Evolutionary conservation across 2,888 invertebrate genomes (phyloP).

Genomic region (Zaprionus bogoriensis): DNA sequence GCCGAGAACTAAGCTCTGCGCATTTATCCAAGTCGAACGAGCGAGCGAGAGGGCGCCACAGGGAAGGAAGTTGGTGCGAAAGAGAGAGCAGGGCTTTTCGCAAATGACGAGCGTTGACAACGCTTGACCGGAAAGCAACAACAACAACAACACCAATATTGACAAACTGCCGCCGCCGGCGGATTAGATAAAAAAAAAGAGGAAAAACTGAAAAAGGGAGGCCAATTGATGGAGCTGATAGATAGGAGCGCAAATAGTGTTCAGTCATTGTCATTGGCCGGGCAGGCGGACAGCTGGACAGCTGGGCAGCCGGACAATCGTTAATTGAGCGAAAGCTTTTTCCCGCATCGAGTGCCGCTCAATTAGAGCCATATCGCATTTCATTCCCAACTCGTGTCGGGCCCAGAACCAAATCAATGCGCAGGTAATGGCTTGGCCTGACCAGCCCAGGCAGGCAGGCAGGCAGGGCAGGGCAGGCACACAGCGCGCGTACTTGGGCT

Average conservation of each 20-base stretch:
- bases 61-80: too few relatives aligned
- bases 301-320: too few relatives aligned
- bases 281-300: slow-evolving; percentile 22
- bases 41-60: neutral
- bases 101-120: slow-evolving; percentile 25
- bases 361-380: slow-evolving; percentile 42
- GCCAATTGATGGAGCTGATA: slow-evolving; percentile 30
- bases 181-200: slow-evolving; percentile 28
- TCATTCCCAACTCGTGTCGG: neutral
- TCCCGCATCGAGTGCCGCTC: slow-evolving; percentile 21
- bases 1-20: slow-evolving; percentile 5
- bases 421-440: too few relatives aligned
- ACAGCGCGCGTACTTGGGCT: neutral
- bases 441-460: too few relatives aligned
- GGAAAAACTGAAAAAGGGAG: slow-evolving; percentile 19
- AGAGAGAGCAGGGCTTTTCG: slow-evolving; percentile 26
- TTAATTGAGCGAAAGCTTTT: slow-evolving; percentile 42
- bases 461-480: too few relatives aligned
- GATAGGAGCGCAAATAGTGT: slow-evolving; percentile 20
- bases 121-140: slow-evolving; percentile 32
- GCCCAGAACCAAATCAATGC: slow-evolving; percentile 25
- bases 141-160: slow-evolving; percentile 7
- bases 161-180: slow-evolving; percentile 24
- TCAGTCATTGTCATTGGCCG: slow-evolving; percentile 39
- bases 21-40: slow-evolving; percentile 6